A percentile compares a stretch with the other conserved stretches of the same genome.
Conservation (phyloP, 2,888 invertebrate genomes). For the Dromius quadrimaculatus region DNA sequence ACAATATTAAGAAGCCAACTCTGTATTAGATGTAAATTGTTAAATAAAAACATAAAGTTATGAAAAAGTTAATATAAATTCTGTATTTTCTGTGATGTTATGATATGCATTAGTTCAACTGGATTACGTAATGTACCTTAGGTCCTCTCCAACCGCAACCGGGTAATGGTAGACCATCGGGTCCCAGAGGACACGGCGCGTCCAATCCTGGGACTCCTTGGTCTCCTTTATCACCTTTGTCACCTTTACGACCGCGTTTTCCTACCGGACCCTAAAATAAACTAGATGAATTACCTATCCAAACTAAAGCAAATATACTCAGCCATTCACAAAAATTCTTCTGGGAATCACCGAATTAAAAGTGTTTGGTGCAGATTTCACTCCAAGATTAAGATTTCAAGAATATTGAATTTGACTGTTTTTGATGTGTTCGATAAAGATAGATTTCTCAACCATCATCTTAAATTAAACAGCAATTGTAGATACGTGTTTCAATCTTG, state of each 20-base stretch:
- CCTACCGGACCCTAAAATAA: conserved; percentile 82
- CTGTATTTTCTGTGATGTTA: no score
- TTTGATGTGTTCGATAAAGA: no score
- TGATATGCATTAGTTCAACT: conserved; percentile 15
- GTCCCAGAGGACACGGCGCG: conserved; percentile 97
- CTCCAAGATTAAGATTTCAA: no score
- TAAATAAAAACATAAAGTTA: no score
- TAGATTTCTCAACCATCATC: no score
- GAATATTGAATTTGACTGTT: no score
- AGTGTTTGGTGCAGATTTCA: no score
- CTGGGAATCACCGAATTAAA: conserved; percentile 1
- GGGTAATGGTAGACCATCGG: conserved; percentile 94
- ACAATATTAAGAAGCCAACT: no score
- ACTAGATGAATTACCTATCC: conserved; percentile 3
- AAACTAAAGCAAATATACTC: conserved; percentile 1
- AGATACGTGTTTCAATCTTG: no score
- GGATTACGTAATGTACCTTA: conserved; percentile 72
- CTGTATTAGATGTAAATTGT: no score
- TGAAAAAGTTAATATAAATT: no score
- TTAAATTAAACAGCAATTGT: no score
- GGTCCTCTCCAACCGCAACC: conserved; percentile 95
- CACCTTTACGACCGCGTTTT: conserved; percentile 91
- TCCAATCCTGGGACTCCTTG: conserved; percentile 97
- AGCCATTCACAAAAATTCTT: conserved; percentile 20
- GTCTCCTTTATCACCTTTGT: conserved; percentile 93